Evolutionary conservation across 2,888 invertebrate species (phyloP).

Genomic region (Plebejus argus): DNA sequence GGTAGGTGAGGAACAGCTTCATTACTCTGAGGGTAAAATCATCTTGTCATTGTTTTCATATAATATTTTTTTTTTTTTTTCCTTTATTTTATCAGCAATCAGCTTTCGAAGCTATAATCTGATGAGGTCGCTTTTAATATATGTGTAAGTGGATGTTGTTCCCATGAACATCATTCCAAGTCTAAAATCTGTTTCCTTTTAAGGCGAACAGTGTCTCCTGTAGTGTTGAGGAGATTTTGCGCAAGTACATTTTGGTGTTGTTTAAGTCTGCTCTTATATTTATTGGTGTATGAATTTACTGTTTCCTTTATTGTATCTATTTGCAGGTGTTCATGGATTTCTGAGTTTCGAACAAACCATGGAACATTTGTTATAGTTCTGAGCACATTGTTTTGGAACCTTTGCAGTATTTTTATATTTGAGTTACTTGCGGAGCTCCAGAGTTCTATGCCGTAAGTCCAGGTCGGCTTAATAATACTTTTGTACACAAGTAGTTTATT

Average conservation of each 20-base stretch:
- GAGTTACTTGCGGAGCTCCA: neutral
- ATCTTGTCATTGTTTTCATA: too few relatives aligned
- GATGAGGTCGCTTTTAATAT: neutral
- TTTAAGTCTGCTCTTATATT: neutral
- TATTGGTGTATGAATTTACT: neutral
- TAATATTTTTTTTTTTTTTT: too few relatives aligned
- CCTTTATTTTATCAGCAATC: too few relatives aligned
- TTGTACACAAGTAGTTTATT: neutral
- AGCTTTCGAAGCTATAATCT: neutral
- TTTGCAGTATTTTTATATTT: neutral
- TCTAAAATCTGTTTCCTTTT: neutral
- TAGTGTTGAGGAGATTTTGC: neutral
- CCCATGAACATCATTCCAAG: neutral
- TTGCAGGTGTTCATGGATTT: neutral
- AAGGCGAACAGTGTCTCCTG: slow-evolving; percentile 8
- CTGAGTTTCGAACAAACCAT: too few relatives aligned
- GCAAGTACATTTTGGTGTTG: neutral
- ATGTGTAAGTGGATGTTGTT: neutral
- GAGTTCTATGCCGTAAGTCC: neutral
- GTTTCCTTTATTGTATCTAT: neutral
- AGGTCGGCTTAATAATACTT: neutral
- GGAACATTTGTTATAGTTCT: too few relatives aligned
- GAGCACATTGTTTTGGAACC: neutral
- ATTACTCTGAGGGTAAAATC: too few relatives aligned
- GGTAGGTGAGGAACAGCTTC: too few relatives aligned